A percentile compares a stretch with the other conserved stretches of the same genome.
Conservation (phyloP, 2,888 invertebrate species). For the Apamea epomidion region DNA sequence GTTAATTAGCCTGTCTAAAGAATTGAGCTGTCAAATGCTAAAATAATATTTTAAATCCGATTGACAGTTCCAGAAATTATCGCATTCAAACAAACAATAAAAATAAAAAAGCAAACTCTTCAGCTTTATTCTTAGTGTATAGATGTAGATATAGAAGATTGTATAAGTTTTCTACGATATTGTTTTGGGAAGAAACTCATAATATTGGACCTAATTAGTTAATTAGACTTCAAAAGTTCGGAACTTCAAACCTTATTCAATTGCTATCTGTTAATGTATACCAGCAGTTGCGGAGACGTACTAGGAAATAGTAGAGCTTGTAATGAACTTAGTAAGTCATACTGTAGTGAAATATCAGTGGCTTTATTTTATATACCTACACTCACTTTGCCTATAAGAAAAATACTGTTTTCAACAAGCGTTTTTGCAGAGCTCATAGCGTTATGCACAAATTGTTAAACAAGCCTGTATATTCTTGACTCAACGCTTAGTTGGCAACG, state of each 20-base stretch:
- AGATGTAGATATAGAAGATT: neutral
- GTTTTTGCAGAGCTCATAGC: neutral
- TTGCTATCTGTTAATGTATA: constrained; percentile 59
- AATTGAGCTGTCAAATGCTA: neutral
- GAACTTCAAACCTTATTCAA: constrained; percentile 59
- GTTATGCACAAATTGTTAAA: neutral
- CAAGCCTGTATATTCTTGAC: neutral
- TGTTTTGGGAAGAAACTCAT: constrained; percentile 56
- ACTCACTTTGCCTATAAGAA: neutral
- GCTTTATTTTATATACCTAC: neutral
- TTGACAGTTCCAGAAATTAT: neutral
- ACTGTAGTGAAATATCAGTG: neutral
- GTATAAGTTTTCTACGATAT: constrained; percentile 22
- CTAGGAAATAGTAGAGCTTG: neutral
- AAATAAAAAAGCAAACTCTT: neutral
- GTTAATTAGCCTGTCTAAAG: neutral
- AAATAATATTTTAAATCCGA: neutral
- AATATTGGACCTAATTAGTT: constrained; percentile 57
- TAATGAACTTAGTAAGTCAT: neutral
- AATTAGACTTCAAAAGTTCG: constrained; percentile 63
- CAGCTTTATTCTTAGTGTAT: neutral
- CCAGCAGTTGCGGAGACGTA: constrained; percentile 16
- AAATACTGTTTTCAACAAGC: neutral
- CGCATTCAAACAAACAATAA: neutral
- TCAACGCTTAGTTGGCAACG: too few relatives aligned